Evolutionary conservation across 2,113 vertebrate species (phyloP), one percentile per base, ranked within the genome.

Genomic region (Lipophrys pholis): DNA sequence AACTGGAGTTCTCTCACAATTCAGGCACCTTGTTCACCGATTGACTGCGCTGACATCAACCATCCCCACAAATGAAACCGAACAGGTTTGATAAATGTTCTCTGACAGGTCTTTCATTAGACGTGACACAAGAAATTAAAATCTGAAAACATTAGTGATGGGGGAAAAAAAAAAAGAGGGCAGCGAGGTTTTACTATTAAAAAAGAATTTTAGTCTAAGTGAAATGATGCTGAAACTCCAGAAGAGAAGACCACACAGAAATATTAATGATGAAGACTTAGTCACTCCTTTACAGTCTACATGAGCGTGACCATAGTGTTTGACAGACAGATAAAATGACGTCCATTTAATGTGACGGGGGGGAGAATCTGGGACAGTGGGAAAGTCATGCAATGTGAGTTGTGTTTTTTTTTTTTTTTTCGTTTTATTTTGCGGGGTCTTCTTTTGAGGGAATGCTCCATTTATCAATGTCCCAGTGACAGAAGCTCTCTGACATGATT

Each of bases 291-390:
- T 73, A 55, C 58, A 61, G 61, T 69, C 62, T 48, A 35, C 7
- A 67, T 30, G 21, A 79, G 62, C 36, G 66, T 66, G 67, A 87
- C 66, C 73, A 45, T 40, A 50, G 75, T 38, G 75, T 69, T 57
- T 81, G 82, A 82, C 69, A 78, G 58, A 57, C 53, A 54, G 50
- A 57, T 54, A 60, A 49, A 79, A 81, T 86, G 89, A 86, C 60
- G 85, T 76, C 57, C 72, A 88, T 89, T 81, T 77, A 71, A 82
- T 75, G 76, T 87, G 89, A 88, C 55, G 39, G 59, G 57, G 59
- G 57, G 55, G 49, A 53, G 80, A 84, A 89, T 85, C 73, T 88
- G 78, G 82, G 85, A 73, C 87, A 84, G 54, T 21, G 6, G 64
- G 41, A 54, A 80, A 84, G 52, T 82, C 87, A 86, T 73, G 76